A percentile compares a stretch with the other conserved stretches of the same genome.
These are phyloP conservation scores for Podocnemis expansa DNA, from an alignment of 2,113 vertebrate genomes.

Conservation along the genomic window DNA sequence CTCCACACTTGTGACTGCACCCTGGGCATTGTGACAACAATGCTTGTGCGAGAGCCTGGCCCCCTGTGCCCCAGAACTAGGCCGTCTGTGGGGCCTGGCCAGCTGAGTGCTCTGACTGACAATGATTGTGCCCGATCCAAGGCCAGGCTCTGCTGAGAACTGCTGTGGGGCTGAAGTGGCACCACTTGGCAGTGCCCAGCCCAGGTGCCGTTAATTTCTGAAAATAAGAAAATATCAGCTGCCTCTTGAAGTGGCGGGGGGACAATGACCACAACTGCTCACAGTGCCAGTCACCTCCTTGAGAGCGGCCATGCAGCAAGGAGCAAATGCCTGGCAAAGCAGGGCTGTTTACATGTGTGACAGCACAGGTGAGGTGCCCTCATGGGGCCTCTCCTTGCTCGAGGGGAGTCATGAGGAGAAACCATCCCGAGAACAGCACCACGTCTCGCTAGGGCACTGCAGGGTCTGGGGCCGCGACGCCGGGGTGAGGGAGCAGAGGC, in stretches of 20 bases:
- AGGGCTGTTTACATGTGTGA: background rate
- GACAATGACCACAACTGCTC: no score
- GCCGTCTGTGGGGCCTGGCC: rapidly evolving
- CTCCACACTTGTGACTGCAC: background rate
- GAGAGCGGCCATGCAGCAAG: no score
- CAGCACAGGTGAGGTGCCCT: no score
- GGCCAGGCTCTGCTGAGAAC: background rate
- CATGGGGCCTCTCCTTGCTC: no score
- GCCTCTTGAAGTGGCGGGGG: no score
- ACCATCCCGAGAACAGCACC: rapidly evolving
- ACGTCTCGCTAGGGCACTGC: rapidly evolving
- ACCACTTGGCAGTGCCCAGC: no score
- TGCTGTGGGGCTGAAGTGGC: no score
- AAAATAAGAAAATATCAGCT: no score
- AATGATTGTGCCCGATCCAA: no score
- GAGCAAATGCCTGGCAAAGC: background rate
- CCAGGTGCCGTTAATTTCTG: no score
- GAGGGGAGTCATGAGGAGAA: no score
- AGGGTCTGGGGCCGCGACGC: rapidly evolving
- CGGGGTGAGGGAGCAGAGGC: rapidly evolving
- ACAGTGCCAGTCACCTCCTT: no score
- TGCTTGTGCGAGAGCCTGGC: background rate
- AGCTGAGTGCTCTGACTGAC: rapidly evolving
- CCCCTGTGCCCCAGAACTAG: rapidly evolving
- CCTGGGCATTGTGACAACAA: background rate